These are phyloP conservation scores for Phenacoccus solenopsis DNA, from an alignment of 1,140 invertebrate species.

Conservation along the genomic window DNA sequence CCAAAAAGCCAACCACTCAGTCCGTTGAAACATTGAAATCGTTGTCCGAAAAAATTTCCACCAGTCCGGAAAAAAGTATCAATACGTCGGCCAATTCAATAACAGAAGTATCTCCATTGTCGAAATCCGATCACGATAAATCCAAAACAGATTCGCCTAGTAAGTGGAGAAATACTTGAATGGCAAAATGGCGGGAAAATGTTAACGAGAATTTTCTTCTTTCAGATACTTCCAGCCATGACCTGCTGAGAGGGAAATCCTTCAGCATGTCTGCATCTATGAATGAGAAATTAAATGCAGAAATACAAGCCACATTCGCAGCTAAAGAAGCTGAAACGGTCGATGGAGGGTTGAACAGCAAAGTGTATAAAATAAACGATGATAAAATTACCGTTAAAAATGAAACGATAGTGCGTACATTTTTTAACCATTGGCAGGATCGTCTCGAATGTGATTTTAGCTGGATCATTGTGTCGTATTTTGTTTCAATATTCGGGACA, in stretches of 20 bases:
- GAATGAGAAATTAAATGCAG: not conserved
- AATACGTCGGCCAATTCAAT: not conserved
- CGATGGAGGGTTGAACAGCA: conserved; percentile 19
- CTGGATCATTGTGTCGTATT: too few relatives aligned
- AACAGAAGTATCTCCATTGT: not conserved
- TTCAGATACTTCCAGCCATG: not conserved
- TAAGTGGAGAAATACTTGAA: too few relatives aligned
- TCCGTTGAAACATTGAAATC: not conserved
- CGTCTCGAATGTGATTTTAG: too few relatives aligned
- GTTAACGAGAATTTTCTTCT: too few relatives aligned
- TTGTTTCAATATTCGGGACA: too few relatives aligned
- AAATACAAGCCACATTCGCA: conserved; percentile 16
- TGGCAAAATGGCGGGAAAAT: not conserved
- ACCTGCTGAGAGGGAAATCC: not conserved
- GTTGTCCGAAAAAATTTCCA: not conserved
- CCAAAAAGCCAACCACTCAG: not conserved
- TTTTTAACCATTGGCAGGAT: too few relatives aligned
- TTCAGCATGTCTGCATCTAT: not conserved
- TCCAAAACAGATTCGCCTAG: not conserved
- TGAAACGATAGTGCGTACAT: not conserved
- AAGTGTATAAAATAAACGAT: not conserved
- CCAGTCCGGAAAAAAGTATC: not conserved
- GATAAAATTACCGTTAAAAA: not conserved
- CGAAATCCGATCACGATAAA: not conserved
- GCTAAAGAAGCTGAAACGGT: conserved; percentile 14